Conservation (phyloP, 2,113 vertebrate genomes). For the Actenoides hombroni region DNA sequence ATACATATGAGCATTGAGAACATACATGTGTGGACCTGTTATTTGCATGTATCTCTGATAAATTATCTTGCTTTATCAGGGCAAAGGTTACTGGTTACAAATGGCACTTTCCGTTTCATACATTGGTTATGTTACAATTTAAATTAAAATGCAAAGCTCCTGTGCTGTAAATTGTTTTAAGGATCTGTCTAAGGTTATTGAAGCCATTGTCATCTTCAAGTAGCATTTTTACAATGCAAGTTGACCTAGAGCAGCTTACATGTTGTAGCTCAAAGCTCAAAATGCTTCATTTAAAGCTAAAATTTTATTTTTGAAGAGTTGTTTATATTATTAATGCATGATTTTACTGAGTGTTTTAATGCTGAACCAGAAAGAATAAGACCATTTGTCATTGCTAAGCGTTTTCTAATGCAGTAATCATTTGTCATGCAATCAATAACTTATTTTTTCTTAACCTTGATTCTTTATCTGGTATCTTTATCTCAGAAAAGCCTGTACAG, state of each 20-base stretch:
- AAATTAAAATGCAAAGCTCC: background rate
- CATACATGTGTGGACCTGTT: background rate
- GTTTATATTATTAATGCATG: background rate
- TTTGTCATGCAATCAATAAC: background rate
- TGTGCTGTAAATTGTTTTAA: background rate
- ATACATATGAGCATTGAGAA: background rate
- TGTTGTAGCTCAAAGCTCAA: background rate
- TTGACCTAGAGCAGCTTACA: background rate
- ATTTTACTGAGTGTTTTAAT: background rate
- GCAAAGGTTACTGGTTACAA: background rate
- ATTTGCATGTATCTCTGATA: slow-evolving; percentile 17
- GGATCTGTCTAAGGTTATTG: background rate
- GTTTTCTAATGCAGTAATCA: background rate
- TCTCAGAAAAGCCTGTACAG: background rate
- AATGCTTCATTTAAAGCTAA: background rate
- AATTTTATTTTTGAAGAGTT: background rate
- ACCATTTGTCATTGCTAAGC: background rate
- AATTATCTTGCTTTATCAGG: background rate
- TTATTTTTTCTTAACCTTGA: background rate
- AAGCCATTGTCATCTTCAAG: background rate
- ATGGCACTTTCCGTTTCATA: background rate
- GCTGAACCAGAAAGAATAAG: background rate
- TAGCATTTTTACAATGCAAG: background rate
- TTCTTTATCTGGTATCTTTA: background rate
- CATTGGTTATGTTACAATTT: background rate